Base-by-base conservation (phyloP, 1,140 invertebrate species). In the Drosophila ohnishii region DNA sequence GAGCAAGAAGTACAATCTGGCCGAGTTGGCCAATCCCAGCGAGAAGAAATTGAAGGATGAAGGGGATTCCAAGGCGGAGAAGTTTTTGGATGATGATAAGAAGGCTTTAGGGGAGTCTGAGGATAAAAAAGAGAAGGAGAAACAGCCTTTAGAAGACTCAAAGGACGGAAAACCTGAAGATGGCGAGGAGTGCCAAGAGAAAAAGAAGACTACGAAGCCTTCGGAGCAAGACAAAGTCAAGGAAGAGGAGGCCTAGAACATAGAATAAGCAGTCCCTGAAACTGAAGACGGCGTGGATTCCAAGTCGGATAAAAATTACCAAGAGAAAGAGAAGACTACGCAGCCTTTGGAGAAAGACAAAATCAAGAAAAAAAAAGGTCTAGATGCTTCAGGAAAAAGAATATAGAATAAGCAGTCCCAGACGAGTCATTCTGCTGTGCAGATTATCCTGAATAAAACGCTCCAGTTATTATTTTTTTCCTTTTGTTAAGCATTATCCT, bases 1-100 rank as follows among this genome's bases (percentile, higher is more conserved):
- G 61, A 94, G 93, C 57, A 95, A 94, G 63, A 96, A 96, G 78
- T 96, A 95, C 78, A 96, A 96, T 92, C 91, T 96, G 47, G 59
- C 83, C 1, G 92, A 92, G 59, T 56, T 92, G 47, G 78, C 76
- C 7, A 80, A 72, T 61, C 50, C 79, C 8, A 67, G 34, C 14
- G 66, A 75, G 4, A 76, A 71, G n/a, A 51, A 70, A 25, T 63
- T 66, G 2, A 39, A 44, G 10, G 60, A 8, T 8, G 60, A 60
- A n/a, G 48, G 28, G 0, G 44, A 67, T 11, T 34, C 30, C 10
- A 69, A 81, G 51, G 25, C 56, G 2, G 40, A 58, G 2, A 48
- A 56, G 11, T 22, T 30, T 10, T 37, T 42, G 1, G 44, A 75
- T 8, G 37, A 42, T 16, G 55, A 51, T 7, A 19, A 32, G 2